phyloP scores from a whole-genome alignment of 2,888 invertebrate genomes.

The Caenorhabditis virilis region DNA sequence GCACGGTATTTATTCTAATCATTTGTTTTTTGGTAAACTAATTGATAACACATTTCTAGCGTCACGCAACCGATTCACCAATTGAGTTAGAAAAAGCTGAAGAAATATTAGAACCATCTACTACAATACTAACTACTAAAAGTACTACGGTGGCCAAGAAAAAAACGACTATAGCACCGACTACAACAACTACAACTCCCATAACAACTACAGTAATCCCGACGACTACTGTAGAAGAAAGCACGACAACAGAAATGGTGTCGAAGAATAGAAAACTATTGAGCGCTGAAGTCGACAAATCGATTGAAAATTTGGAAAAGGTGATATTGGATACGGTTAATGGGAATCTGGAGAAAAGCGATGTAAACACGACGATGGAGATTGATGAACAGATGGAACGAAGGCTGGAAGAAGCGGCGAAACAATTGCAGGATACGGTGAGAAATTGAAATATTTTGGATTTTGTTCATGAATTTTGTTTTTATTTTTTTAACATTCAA shows the following conservation, averaged over 20 bases:
- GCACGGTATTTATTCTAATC: too few relatives aligned
- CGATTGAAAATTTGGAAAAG: slow-evolving; percentile 27
- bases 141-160: slow-evolving; percentile 4
- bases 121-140: slow-evolving; percentile 4
- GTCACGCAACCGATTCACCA: slow-evolving; percentile 24
- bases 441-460: not conserved
- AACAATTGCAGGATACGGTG: slow-evolving; percentile 33
- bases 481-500: too few relatives aligned
- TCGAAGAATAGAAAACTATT: slow-evolving; percentile 1
- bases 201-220: slow-evolving; percentile 2
- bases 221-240: not conserved
- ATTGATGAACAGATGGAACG: slow-evolving; percentile 17
- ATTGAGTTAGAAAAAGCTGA: slow-evolving; percentile 29
- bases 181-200: slow-evolving; percentile 8
- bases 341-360: not conserved
- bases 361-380: too few relatives aligned
- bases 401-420: slow-evolving; percentile 23
- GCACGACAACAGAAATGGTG: not conserved
- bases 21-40: too few relatives aligned
- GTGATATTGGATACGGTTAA: slow-evolving; percentile 18
- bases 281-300: slow-evolving; percentile 27
- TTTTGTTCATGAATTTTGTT: too few relatives aligned
- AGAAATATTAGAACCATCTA: slow-evolving; percentile 21
- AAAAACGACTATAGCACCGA: slow-evolving; percentile 3
- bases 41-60: slow-evolving; percentile 12